These are phyloP conservation scores for Phylloscopus trochilus DNA, from an alignment of 2,113 vertebrate species.

Conservation along the genomic window DNA sequence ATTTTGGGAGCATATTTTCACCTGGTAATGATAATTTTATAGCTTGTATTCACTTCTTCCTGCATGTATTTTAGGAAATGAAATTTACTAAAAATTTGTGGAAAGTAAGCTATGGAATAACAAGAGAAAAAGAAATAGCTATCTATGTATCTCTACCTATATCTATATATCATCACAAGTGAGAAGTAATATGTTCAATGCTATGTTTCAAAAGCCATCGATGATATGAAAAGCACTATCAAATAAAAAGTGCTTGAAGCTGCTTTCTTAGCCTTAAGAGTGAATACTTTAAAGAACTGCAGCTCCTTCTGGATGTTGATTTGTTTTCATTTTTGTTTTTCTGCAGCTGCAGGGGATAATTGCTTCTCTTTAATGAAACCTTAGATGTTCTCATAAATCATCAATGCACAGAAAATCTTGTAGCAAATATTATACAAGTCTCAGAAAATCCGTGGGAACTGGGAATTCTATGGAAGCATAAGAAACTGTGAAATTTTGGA, in stretches of 20 bases:
- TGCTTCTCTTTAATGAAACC: not conserved
- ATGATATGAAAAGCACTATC: not conserved
- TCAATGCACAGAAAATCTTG: not conserved
- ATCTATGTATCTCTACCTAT: not conserved
- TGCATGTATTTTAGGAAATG: not conserved
- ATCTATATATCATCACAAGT: not conserved
- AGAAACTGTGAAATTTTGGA: not conserved
- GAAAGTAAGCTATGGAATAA: not conserved
- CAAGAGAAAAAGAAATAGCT: not conserved
- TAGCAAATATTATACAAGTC: not conserved
- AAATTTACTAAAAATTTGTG: not conserved
- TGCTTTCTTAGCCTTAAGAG: not conserved
- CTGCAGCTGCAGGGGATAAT: not conserved
- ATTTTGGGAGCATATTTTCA: not conserved
- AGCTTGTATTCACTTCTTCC: not conserved
- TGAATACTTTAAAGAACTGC: not conserved
- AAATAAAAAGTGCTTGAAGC: not conserved
- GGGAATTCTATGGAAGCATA: not conserved
- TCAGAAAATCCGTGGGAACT: not conserved
- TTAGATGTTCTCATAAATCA: not conserved
- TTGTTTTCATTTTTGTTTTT: conserved; percentile 7
- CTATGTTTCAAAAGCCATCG: not conserved
- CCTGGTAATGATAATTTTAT: not conserved
- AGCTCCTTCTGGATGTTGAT: not conserved
- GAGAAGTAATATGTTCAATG: not conserved